Conservation (phyloP, 2,113 vertebrate genomes). For the Ascaphus truei region DNA sequence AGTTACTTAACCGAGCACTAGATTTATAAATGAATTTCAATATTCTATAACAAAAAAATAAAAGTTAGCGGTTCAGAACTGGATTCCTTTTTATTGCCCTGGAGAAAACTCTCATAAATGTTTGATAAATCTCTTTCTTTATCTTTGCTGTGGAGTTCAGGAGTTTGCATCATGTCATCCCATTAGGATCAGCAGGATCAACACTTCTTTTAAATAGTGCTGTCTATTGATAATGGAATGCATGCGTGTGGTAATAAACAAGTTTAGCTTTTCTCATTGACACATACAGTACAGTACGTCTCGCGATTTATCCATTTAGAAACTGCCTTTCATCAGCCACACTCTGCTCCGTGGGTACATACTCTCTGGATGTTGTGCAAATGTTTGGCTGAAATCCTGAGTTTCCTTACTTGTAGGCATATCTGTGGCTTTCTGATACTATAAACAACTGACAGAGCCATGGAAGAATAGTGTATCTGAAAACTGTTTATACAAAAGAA, state of each 20-base stretch:
- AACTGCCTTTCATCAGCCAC: conserved; percentile 50
- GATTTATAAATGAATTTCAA: too few species aligned
- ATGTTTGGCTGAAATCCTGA: conserved; percentile 58
- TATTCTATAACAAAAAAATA: too few species aligned
- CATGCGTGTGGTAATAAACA: conserved; percentile 1
- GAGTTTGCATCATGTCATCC: background rate
- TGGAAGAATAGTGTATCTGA: conserved; percentile 61
- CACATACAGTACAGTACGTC: background rate
- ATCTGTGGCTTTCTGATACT: conserved; percentile 65
- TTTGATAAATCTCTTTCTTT: background rate
- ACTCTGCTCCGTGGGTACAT: conserved; percentile 42
- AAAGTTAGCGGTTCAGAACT: too few species aligned
- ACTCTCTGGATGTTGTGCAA: conserved; percentile 58
- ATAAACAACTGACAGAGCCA: conserved; percentile 65
- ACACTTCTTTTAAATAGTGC: background rate
- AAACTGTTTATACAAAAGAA: conserved; percentile 66
- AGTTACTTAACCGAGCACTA: too few species aligned
- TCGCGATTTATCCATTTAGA: conserved; percentile 41
- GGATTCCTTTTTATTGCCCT: too few species aligned
- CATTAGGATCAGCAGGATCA: conserved; percentile 5
- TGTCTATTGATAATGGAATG: background rate
- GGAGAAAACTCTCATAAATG: conserved; percentile 1
- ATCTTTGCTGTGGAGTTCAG: background rate
- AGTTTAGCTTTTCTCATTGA: conserved; percentile 1
- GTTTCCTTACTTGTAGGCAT: conserved; percentile 61